A percentile compares a stretch with the other conserved stretches of the same genome.
These are phyloP conservation scores for Drosophila fulvimacula DNA, from an alignment of 2,888 invertebrate genomes.

Conservation along the genomic window DNA sequence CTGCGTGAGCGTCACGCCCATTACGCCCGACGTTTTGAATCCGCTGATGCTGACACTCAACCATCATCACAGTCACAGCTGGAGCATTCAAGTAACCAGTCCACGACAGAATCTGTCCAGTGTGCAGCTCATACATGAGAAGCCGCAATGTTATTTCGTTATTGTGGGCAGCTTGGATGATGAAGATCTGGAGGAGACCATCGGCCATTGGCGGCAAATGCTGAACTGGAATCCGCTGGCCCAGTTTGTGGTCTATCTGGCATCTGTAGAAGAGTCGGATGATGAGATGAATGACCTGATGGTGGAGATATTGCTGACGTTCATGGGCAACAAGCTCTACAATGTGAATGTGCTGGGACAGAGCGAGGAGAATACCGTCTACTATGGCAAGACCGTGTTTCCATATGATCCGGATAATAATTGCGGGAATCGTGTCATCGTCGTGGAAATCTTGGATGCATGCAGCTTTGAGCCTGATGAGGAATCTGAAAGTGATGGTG, in stretches of 20 bases:
- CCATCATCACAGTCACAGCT: conserved; percentile 41
- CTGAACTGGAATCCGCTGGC: conserved; percentile 84
- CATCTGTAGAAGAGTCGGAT: conserved; percentile 73
- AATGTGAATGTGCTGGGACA: conserved; percentile 83
- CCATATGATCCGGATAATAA: conserved; percentile 83
- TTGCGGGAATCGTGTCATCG: conserved; percentile 81
- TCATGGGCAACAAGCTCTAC: conserved; percentile 80
- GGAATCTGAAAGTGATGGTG: conserved; percentile 28
- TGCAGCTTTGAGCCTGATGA: conserved; percentile 67
- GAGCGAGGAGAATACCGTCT: conserved; percentile 69
- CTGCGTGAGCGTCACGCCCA: conserved; percentile 62
- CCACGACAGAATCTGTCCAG: conserved; percentile 9
- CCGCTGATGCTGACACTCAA: conserved; percentile 67
- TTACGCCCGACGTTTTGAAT: conserved; percentile 55
- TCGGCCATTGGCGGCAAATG: conserved; percentile 77
- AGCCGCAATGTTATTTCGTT: conserved; percentile 83
- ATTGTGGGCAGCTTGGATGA: conserved; percentile 77
- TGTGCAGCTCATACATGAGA: conserved; percentile 64
- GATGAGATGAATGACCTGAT: conserved; percentile 82
- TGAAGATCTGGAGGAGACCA: conserved; percentile 79
- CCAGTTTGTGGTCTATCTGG: conserved; percentile 82
- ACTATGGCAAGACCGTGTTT: conserved; percentile 79
- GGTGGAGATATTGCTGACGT: conserved; percentile 75
- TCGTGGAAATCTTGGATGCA: conserved; percentile 75
- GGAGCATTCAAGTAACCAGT: conserved; percentile 70